Base-by-base conservation (phyloP, 2,113 vertebrate species). In the Chionodraco myersi region DNA sequence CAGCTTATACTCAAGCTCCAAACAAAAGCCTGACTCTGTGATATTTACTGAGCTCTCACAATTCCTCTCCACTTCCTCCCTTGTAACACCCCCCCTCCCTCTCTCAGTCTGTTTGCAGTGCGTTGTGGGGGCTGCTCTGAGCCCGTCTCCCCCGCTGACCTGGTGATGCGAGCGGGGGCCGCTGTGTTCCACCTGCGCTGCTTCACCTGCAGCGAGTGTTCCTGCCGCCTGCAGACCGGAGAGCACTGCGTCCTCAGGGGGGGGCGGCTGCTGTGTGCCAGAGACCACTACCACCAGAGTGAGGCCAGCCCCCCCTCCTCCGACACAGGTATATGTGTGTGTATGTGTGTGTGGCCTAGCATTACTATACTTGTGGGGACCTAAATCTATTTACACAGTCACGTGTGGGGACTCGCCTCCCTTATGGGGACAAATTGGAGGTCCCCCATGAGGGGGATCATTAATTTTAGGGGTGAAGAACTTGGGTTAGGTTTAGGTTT, bases 151-250 rank as follows among this genome's bases (percentile, higher is more conserved):
- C 96, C 97, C 48, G 94, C 95, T 0, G 98, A 99, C 91, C 96
- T 99, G 87, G 97, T 99, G 81, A 98, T 99, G 97, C 95, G 95
- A 0, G 96, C 95, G 4, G 96, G 96, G 88, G 94, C 96, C 85
- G 94, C 95, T 0, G 97, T 98, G 82, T 99, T 98, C 93, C 98
- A 99, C 95, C 95, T 99, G 94, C 94, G 81, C 91, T 99, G 98
- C 94, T 99, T 99, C 94, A 96, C 95, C 94, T 98, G 98, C 94
- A 96, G 97, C 0, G 95, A 97, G 79, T 99, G 98, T 0, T 96
- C 96, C 88, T 93, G 96, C 81, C 95, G 92, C 80, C 96, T 99
- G 77, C 97, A 97, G 94, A 99, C 97, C 64, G 98, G 98, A 0
- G 97, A 99, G 3, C 95, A 93, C 91, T 99, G 98, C 57, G 95